These are phyloP conservation scores for Drepana falcataria DNA, from an alignment of 2,888 invertebrate genomes.

Conservation along the genomic window DNA sequence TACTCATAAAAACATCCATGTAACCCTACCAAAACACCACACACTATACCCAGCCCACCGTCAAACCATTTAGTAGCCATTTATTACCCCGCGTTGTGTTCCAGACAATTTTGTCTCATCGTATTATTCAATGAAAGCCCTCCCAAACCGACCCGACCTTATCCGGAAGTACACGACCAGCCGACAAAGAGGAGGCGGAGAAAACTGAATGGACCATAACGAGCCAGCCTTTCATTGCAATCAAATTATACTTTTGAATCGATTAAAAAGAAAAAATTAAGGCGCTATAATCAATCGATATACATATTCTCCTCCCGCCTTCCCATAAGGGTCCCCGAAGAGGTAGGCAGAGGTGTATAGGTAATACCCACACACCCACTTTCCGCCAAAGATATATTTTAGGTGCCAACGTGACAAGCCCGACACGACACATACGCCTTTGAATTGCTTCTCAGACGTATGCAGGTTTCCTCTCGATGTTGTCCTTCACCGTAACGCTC, in stretches of 20 bases:
- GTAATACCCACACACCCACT: too few relatives aligned
- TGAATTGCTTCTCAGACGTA: too few relatives aligned
- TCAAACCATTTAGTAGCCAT: slow-evolving; percentile 47
- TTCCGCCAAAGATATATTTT: too few relatives aligned
- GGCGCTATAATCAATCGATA: slow-evolving; percentile 2
- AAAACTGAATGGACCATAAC: slow-evolving; percentile 39
- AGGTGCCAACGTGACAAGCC: too few relatives aligned
- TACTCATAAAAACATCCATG: slow-evolving; percentile 11
- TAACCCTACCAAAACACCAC: slow-evolving; percentile 19
- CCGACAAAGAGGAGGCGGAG: slow-evolving; percentile 40
- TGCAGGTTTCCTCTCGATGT: too few relatives aligned
- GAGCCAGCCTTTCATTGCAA: slow-evolving; percentile 26
- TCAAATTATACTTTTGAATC: neutral
- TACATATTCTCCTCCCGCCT: too few relatives aligned
- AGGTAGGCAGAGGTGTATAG: too few relatives aligned
- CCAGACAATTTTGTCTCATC: slow-evolving; percentile 54
- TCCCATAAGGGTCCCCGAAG: too few relatives aligned
- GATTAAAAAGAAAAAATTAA: neutral
- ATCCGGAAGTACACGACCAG: slow-evolving; percentile 15
- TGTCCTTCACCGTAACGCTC: too few relatives aligned
- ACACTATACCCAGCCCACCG: slow-evolving; percentile 18
- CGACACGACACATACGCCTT: too few relatives aligned
- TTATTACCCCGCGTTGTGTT: slow-evolving; percentile 47
- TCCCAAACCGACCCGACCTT: slow-evolving; percentile 38
- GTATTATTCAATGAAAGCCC: slow-evolving; percentile 50